A percentile compares a stretch with the other conserved stretches of the same genome.
Conservation (phyloP, 2,888 invertebrate genomes). For the Arctia plantaginis region DNA sequence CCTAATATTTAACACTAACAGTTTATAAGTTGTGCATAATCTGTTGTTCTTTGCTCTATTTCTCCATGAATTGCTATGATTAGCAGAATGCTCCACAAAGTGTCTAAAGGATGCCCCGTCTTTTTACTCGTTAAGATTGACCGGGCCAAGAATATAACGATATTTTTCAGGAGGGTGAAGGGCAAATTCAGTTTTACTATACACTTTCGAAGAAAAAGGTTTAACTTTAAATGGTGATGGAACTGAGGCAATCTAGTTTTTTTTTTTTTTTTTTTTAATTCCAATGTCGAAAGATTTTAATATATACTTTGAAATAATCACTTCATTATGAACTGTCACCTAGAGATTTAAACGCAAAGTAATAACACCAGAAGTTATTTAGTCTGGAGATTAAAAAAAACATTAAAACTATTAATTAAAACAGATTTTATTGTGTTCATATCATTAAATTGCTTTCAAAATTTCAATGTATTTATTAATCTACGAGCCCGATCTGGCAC, state of each 20-base stretch:
- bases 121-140: too few relatives aligned
- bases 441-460: conserved; percentile 35
- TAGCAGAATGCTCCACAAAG: too few relatives aligned
- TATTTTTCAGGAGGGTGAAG: not conserved
- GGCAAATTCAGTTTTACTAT: not conserved
- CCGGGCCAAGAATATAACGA: too few relatives aligned
- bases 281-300: not conserved
- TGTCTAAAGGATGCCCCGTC: too few relatives aligned
- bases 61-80: too few relatives aligned
- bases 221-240: not conserved
- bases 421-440: conserved; percentile 39
- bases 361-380: not conserved
- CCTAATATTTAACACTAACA: too few relatives aligned
- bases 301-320: not conserved
- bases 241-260: not conserved
- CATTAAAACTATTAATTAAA: not conserved
- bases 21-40: too few relatives aligned
- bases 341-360: not conserved
- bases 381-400: conserved; percentile 7
- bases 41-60: too few relatives aligned
- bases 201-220: not conserved
- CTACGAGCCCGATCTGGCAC: conserved; percentile 38
- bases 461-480: conserved; percentile 41
- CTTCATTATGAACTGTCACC: not conserved
- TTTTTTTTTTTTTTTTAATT: not conserved